These are phyloP conservation scores for Neogale vison DNA, from an alignment of 2,113 vertebrate species.

Conservation along the genomic window DNA sequence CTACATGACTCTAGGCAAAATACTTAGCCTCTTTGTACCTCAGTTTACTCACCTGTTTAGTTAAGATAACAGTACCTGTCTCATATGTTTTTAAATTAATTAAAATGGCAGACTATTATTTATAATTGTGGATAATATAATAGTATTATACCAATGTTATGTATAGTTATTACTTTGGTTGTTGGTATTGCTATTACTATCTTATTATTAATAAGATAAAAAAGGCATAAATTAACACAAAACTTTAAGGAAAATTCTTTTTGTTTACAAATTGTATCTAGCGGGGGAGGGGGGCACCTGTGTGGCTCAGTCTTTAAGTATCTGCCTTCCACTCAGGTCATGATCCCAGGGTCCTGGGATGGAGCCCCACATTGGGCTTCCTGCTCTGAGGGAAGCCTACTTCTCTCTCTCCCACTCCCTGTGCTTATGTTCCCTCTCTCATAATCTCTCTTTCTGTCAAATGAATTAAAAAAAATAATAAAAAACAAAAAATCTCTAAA, in stretches of 20 bases:
- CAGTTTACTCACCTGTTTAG: not conserved
- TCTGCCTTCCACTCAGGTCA: too few species aligned
- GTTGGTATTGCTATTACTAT: not conserved
- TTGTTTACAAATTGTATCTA: not conserved
- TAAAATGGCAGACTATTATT: not conserved
- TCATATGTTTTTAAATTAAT: not conserved
- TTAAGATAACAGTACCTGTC: not conserved
- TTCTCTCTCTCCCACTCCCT: too few species aligned
- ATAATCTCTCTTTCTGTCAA: too few species aligned
- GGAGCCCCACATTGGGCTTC: too few species aligned
- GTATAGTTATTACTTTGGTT: not conserved
- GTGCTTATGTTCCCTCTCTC: too few species aligned
- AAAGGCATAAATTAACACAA: not conserved
- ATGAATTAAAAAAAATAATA: too few species aligned
- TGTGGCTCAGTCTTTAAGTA: too few species aligned
- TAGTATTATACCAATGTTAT: not conserved
- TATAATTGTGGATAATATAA: not conserved
- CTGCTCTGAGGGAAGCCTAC: too few species aligned
- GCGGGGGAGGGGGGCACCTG: too few species aligned
- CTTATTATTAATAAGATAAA: not conserved
- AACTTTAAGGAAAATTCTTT: not conserved
- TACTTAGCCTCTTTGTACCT: not conserved
- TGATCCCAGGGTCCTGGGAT: too few species aligned
- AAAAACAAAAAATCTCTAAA: too few species aligned
- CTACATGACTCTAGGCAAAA: not conserved